Evolutionary conservation across 2,113 vertebrate genomes (phyloP), one percentile per base, ranked within the genome.

Genomic region (Sisor rabdophorus): DNA sequence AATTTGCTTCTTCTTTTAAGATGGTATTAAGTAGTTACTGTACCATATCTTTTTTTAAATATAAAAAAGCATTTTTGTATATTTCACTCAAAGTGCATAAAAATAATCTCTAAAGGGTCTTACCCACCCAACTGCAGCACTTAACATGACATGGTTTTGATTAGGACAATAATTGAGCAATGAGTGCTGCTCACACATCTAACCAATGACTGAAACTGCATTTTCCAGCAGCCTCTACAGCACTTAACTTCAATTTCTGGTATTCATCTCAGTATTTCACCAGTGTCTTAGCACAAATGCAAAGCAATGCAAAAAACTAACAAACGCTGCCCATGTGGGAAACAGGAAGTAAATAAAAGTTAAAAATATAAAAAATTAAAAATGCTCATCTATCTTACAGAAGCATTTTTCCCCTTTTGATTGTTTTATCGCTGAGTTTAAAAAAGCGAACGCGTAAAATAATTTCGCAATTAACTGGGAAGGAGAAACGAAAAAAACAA

Each of bases 61-160:
- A 74, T 71, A 82, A 61, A 82, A 79, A 64, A 75, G 71, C 50
- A 40, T 47, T 78, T 74, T 81, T 30, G 61, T 69, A 36, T 70
- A 75, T 73, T 71, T 59, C 28, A 17, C 75, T 71, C 75, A 74
- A 83, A 83, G 75, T 80, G 78, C 81, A 83, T 71, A 67, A 80
- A 54, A 56, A n/a, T 44, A 44, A 73, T 58, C 64, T 77, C 69
- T 48, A 79, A 74, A 76, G 77, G 78, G 40, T 15, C 60, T 60
- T 13, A 47, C 32, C 24, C 5, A 32, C 73, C 65, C 74, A 54
- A 64, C 19, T 54, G 28, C 69, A 65, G 48, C 22, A 47, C 53
- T 61, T 76, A 53, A 26, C 3, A n/a, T 60, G 24, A 63, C 47
- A 75, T 61, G 72, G 52, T 48, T 10, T 8, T 26, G 55, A 77